Base-by-base conservation (phyloP, 2,113 vertebrate genomes). In the Tursiops truncatus region DNA sequence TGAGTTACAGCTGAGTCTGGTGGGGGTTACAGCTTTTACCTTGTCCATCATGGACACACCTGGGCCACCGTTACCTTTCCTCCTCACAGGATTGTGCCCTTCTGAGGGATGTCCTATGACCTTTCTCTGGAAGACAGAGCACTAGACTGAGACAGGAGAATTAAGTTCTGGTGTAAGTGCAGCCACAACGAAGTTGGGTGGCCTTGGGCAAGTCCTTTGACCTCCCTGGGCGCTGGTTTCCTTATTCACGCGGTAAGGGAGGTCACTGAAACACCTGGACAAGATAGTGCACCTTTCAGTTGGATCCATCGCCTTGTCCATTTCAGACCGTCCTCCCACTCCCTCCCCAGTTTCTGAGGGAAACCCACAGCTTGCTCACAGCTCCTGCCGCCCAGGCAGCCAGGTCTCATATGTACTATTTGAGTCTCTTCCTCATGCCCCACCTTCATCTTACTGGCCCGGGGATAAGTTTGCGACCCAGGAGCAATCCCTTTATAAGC, bases 141-240 rank as follows among this genome's bases (percentile, higher is more conserved):
- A 4, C 14, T 68, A 53, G 63, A 6, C 11, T 60, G n/a, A 90
- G 38, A 71, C 3, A 26, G 36, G 53, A 44, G 5, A 36, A 8
- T n/a, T 70, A 83, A 36, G 47, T 97, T 95, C 36, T 68, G 82
- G 38, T 56, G 12, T 82, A 87, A 62, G 84, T 87, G 86, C 63
- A 81, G 31, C 33, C 26, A 88, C 95, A 97, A 50, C 92, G 26
- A 47, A 65, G 63, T 13, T n/a, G 65, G 25, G 4, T 25, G 88
- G 92, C 81, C 76, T 92, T 63, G 81, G 79, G 92, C 63, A 60
- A 56, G 95, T 88, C 4, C 4, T 50, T 70, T 92, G 50, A 90
- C 93, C 44, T 95, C 56, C 68, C 8, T 1, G 81, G 77, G 84
- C 80, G 87, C 13, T n/a, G 33, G 28, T 44, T 96, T 92, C 33